Base-by-base conservation (phyloP, 2,888 invertebrate species). In the Pristionchus arcanus region DNA sequence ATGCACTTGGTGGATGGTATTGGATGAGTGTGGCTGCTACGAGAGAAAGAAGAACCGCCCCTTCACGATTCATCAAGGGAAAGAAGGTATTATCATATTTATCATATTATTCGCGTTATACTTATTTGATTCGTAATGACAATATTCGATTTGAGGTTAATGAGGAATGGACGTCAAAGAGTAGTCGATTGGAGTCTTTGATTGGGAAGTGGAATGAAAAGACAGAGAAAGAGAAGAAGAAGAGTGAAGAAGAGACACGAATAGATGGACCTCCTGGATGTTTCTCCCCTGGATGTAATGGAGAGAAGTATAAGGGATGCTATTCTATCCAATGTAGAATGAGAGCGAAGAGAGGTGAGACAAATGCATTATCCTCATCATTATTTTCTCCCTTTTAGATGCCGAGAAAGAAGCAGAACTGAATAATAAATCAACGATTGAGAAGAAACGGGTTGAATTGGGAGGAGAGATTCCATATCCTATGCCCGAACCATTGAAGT, bases 1-100 rank as follows among this genome's bases (percentile, higher is more conserved):
- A 95, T 19, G 90, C 16, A 19, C 91, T 94, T 85, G 98, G 98
- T 97, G 99, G 98, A n/a, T 99, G 99, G 99, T 96, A 97, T 87
- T 98, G 98, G 98, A 96, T 97, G 90, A 91, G 92, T n/a, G 49
- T n/a, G 31, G 83, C 90, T 37, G 87, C 87, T 15, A 89, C 53
- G 19, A 84, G 86, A 63, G 68, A 71, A 28, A 37, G 31, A 21
- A 87, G 28, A 25, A 42, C 15, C 0, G n/a, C 85, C 19, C 77
- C 86, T 21, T 16, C n/a, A 9, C 77, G 81, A 42, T 34, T 34
- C 21, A 89, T 34, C 5, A 77, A 81, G 25, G 89, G 63, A 34
- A 42, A 37, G 59, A 81, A 89, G 68, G 63, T 63, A 63, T 25
- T 11, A 25, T 63, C 11, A 5, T 21, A 63, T 63, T n/a, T 11